These are phyloP conservation scores for Puntigrus tetrazona DNA, from an alignment of 2,113 vertebrate genomes.

Conservation along the genomic window DNA sequence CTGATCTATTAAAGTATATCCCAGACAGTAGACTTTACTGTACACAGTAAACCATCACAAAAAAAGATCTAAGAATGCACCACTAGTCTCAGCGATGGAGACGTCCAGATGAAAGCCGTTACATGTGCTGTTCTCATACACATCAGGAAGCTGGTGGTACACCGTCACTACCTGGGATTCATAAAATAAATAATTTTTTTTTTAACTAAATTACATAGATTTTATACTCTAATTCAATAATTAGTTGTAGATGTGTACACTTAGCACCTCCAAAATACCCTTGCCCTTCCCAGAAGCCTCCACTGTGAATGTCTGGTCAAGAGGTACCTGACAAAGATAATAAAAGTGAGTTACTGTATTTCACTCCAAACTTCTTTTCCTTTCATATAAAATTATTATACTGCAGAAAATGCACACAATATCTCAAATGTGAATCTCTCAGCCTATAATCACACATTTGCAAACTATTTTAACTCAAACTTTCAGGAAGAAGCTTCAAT, in stretches of 20 bases:
- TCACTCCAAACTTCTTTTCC: too few relatives aligned
- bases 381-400: not conserved
- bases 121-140: slow-evolving; percentile 66
- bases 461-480: too few relatives aligned
- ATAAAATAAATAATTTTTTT: not conserved
- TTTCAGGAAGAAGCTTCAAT: too few relatives aligned
- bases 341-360: not conserved
- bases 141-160: slow-evolving; percentile 75
- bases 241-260: not conserved
- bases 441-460: too few relatives aligned
- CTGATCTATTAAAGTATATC: too few relatives aligned
- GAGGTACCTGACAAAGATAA: slow-evolving; percentile 62
- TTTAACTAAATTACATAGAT: not conserved
- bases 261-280: slow-evolving; percentile 78
- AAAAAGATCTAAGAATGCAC: slow-evolving; percentile 52
- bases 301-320: slow-evolving; percentile 71
- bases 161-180: slow-evolving; percentile 71
- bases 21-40: too few relatives aligned
- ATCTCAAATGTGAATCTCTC: too few relatives aligned
- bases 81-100: slow-evolving; percentile 63
- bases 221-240: not conserved
- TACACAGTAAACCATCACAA: not conserved
- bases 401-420: too few relatives aligned
- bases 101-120: slow-evolving; percentile 70
- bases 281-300: slow-evolving; percentile 75